Evolutionary conservation across 2,888 invertebrate species (phyloP), one percentile per base, ranked within the genome.

Genomic region (Volucella bombylans): DNA sequence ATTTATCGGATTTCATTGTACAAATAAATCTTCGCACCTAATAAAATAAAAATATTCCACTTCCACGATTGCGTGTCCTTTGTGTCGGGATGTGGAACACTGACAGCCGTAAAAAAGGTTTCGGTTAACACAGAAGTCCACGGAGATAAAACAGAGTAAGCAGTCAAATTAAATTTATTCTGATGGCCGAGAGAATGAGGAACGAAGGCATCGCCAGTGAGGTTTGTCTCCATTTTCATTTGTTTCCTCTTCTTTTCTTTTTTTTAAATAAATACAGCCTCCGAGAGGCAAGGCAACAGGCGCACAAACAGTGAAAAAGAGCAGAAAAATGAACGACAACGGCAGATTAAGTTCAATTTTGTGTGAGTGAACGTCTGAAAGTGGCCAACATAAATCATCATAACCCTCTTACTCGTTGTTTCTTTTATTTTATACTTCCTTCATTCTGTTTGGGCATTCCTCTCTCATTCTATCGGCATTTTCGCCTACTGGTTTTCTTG

Each of bases 331-430:
- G 6, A 31, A 31, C 31, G 31, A 31, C 31, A 31, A 31, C 50
- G 4, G 14, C n/a, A 61, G 15, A 61, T 52, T 31, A 72, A 62
- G 43, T 71, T 52, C 61, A 41, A 39, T 71, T 71, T 61, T 50
- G 18, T 59, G 49, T 31, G 10, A 55, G 31, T 18, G 31, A 31
- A 50, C 61, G 11, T 39, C 52, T 43, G 14, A 52, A 14, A 52
- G 9, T 50, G 11, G 62, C 38, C 15, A 62, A 47, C 12, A 73
- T 73, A 64, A 73, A 73, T 73, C 73, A 73, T 64, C 55, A 18
- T 73, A 73, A 54, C 43, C 45, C 64, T 38, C 31, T 31, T 31
- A 31, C 31, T 31, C 31, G 6, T 31, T 4, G 31, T 31, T 31
- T 4, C 31, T 31, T 6, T 31, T 31, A 3, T 23, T 23, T 23